Evolutionary conservation across 2,888 invertebrate genomes (phyloP), one percentile per base, ranked within the genome.

Genomic region (Lasiommata megera): DNA sequence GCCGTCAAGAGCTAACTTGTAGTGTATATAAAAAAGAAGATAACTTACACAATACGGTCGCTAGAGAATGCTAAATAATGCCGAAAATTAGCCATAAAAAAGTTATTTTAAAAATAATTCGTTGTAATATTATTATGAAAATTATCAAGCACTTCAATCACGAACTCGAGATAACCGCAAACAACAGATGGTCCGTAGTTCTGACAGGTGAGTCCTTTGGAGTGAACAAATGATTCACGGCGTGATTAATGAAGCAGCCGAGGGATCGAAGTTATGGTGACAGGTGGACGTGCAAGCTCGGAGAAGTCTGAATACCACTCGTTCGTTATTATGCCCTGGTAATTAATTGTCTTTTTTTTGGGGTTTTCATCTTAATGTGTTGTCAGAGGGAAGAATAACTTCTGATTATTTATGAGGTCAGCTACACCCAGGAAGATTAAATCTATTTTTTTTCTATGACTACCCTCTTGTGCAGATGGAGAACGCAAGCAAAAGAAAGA

Each of bases 241-340:
- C n/a, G 54, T 60, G 62, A 64, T 60, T 56, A 64, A 64, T 62
- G 64, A 60, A 59, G 50, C 55, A 38, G 18, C 60, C 44, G 34
- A 12, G 59, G 52, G 48, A 54, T 58, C 56, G 53, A 64, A 66
- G 61, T 66, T 64, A 60, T 59, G 54, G 63, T 63, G 66, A 66
- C 64, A 62, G 66, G 62, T 64, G 59, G 62, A 54, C 58, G 56
- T 47, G 38, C 56, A 41, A 57, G 43, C 14, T 52, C 34, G 37
- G 29, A 48, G 54, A 50, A 50, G 11, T 44, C 44, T 37, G 17
- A 54, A 38, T 14, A 38, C 14, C 38, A 14, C 14, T 38, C 38
- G 38, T 16, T 18, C n/a, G 40, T 18, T 40, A 40, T 40, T 9
- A 1, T 40, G 11, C 17, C 18, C 40, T 40, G 40, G 40, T 40